Percentiles rank a stretch among this genome's conserved stretches.
Conservation (phyloP, 2,797 vertebrate genomes). For the Tenualosa ilisha region DNA sequence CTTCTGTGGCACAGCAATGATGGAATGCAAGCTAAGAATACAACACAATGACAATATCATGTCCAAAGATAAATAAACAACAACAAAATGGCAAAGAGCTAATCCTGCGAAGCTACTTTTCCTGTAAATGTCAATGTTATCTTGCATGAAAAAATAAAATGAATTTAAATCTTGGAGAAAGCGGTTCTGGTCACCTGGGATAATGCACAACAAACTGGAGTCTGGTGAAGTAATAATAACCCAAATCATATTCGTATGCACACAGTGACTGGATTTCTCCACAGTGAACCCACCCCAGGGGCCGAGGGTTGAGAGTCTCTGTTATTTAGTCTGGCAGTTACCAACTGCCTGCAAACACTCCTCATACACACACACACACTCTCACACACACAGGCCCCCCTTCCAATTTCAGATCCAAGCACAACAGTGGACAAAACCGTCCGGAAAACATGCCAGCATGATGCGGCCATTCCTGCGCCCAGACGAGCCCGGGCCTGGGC, state of each 20-base stretch:
- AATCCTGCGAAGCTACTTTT: background rate
- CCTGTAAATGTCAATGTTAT: background rate
- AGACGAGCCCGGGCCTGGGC: conserved; percentile 41
- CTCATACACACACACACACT: conserved; percentile 31
- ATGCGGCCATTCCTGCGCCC: conserved; percentile 44
- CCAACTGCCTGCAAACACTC: conserved; percentile 42
- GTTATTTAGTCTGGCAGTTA: conserved; percentile 55
- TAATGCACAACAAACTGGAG: background rate
- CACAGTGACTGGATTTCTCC: conserved; percentile 10
- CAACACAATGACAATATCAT: background rate
- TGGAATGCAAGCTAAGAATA: background rate
- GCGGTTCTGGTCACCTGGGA: background rate
- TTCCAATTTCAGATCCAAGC: conserved; percentile 42
- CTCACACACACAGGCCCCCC: conserved; percentile 38
- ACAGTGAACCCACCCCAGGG: conserved; percentile 18
- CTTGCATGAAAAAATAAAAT: no score
- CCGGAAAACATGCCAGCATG: conserved; percentile 50
- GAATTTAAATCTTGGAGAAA: no score
- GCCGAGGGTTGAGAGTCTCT: conserved; percentile 33
- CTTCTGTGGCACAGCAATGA: background rate
- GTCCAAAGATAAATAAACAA: background rate
- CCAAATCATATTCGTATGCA: background rate
- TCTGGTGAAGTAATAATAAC: background rate
- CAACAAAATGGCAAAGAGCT: background rate
- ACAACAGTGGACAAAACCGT: conserved; percentile 43